Evolutionary conservation across 2,888 invertebrate species (phyloP), one percentile per base, ranked within the genome.

Genomic region (Leucoptera coffeella): DNA sequence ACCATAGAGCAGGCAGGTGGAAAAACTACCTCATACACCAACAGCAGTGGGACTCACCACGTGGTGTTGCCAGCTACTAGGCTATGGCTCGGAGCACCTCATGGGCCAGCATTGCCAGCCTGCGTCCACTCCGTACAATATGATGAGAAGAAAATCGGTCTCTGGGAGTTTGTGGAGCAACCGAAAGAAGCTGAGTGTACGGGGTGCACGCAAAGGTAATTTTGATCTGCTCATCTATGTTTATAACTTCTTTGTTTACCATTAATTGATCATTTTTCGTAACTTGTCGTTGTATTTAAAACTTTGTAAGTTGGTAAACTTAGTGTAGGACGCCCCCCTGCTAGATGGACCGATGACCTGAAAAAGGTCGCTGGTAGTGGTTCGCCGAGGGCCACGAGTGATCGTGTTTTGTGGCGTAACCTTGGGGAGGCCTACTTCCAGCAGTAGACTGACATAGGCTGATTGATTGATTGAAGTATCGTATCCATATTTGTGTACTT

Each of bases 101-200:
- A 58, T 13, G n/a, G 14, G 17, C 14, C 24, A 19, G 11, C 20
- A 26, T 53, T 86, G 13, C 78, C 83, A 10, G 90, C 87, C 1
- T 91, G 92, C 35, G 71, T 95, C 6, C 87, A 90, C 46, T 82
- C 86, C 36, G 64, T 94, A 2, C 72, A 77, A 34, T 62, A 87
- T 8, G 89, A 94, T 47, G 85, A 82, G 14, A 73, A 77, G 28
- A 80, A 79, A 0, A 58, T 95, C 21, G 94, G 94, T 0, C 67
- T 95, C 7, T 95, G 91, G 90, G 88, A 93, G 59, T 95, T 93
- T 48, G 55, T 75, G 1, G 64, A 74, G 2, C 82, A 81, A 27
- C 75, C 78, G 2, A 74, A 74, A 3, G 62, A 69, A 3, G 74
- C 78, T 3, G 73, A 75, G n/a, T 92, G 91, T 40, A 74, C 74